A percentile compares a stretch with the other conserved stretches of the same genome.
Evolutionary conservation across 2,113 vertebrate genomes (phyloP).

Genomic region (Panurus biarmicus): DNA sequence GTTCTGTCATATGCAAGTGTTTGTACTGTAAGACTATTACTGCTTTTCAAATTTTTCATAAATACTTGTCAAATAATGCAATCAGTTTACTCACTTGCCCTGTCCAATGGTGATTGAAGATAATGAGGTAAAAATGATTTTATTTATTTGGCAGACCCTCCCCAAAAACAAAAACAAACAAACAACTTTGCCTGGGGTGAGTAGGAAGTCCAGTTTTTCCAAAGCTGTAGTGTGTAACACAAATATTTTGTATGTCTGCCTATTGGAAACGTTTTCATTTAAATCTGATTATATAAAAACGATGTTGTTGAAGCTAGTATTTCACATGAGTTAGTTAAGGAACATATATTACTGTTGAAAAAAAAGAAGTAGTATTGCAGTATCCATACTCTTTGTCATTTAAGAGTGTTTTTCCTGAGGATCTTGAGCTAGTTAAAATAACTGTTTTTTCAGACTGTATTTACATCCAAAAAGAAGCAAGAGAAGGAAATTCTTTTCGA

Average conservation of each 20-base stretch:
- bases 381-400: background rate
- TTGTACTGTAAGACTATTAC: slow-evolving; percentile 47
- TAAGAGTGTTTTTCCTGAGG: background rate
- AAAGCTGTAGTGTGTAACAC: slow-evolving; percentile 61
- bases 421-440: background rate
- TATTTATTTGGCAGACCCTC: slow-evolving; percentile 65
- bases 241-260: slow-evolving; percentile 63
- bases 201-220: slow-evolving; percentile 63
- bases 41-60: slow-evolving; percentile 44
- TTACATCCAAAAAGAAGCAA: background rate
- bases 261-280: slow-evolving; percentile 55
- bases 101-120: slow-evolving; percentile 61
- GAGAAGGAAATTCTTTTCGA: background rate
- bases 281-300: slow-evolving; percentile 28
- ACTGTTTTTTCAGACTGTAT: background rate
- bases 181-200: slow-evolving; percentile 64
- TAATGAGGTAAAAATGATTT: slow-evolving; percentile 66
- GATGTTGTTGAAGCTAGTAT: slow-evolving; percentile 7
- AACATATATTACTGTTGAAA: background rate
- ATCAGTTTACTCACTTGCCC: slow-evolving; percentile 59
- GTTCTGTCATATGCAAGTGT: slow-evolving; percentile 26
- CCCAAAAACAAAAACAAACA: slow-evolving; percentile 66
- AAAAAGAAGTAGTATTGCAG: background rate
- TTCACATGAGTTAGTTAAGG: slow-evolving; percentile 11
- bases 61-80: slow-evolving; percentile 48